Conservation (phyloP, 2,113 vertebrate genomes). For the Serinus canaria region DNA sequence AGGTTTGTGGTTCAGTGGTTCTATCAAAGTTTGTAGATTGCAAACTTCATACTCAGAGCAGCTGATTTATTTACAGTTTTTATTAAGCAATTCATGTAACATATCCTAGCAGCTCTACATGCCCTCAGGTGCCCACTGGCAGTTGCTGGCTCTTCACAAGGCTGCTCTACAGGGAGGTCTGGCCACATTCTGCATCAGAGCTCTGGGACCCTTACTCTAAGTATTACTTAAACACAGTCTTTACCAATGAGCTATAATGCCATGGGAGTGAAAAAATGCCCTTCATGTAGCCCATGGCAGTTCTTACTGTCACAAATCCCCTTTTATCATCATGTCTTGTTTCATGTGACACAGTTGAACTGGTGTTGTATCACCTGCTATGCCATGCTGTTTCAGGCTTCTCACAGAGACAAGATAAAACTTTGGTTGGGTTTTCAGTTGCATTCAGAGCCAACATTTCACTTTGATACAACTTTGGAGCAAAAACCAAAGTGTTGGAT, state of each 20-base stretch:
- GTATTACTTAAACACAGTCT: background rate
- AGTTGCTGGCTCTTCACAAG: background rate
- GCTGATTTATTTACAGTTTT: background rate
- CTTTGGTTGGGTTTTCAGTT: background rate
- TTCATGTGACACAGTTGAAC: background rate
- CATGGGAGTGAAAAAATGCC: background rate
- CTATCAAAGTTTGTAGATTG: background rate
- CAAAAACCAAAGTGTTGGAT: background rate
- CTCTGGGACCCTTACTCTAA: background rate
- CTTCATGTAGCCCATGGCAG: background rate
- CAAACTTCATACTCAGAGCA: background rate
- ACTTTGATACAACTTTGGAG: background rate
- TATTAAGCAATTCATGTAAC: background rate
- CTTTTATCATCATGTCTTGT: rapidly evolving
- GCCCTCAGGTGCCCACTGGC: background rate
- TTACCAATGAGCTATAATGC: background rate
- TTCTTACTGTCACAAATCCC: background rate
- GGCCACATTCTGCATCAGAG: background rate
- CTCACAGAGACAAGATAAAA: background rate
- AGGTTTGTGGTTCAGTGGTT: background rate
- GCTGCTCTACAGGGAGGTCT: background rate
- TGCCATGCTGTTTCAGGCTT: background rate
- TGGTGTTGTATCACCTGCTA: background rate
- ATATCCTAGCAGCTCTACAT: background rate
- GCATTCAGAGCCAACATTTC: background rate